phyloP scores from a whole-genome alignment of 2,113 vertebrate species.

The Eulemur rufifrons region DNA sequence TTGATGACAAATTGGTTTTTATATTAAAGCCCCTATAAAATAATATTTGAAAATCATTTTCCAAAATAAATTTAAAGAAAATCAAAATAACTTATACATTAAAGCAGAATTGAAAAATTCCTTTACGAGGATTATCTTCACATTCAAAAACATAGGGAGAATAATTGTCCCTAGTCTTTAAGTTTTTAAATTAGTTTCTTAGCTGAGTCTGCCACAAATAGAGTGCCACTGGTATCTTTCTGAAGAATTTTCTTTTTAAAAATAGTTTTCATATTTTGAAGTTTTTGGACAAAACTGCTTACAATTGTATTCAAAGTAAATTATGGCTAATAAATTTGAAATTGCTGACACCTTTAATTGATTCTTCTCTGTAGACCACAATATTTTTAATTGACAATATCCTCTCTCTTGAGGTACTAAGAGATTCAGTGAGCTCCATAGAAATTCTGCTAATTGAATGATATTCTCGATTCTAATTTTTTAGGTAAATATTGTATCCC shows the following conservation, averaged over 20 bases:
- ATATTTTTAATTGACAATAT: background rate
- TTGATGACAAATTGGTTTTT: conserved; percentile 14
- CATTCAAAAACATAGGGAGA: background rate
- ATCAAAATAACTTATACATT: background rate
- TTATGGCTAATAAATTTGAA: conserved; percentile 10
- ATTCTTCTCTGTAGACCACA: background rate
- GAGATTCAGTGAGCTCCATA: background rate
- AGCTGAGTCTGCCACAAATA: background rate
- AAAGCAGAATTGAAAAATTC: background rate
- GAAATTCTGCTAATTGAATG: background rate
- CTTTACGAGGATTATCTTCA: background rate
- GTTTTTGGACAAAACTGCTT: conserved; percentile 7
- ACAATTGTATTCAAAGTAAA: background rate
- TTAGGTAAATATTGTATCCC: background rate
- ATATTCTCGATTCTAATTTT: background rate
- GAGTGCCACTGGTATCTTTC: background rate
- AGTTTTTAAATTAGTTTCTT: conserved; percentile 18
- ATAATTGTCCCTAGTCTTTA: background rate
- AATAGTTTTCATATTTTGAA: background rate
- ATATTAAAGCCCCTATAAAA: background rate
- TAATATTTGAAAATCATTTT: conserved; percentile 5
- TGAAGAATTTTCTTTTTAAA: background rate
- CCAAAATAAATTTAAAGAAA: conserved; percentile 14
- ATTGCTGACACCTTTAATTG: background rate
- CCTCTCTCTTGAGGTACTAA: background rate